Percentiles rank a stretch among this genome's conserved stretches.
These are phyloP conservation scores for Orientallactaga sibirica DNA, from an alignment of 2,797 vertebrate genomes.

Conservation along the genomic window DNA sequence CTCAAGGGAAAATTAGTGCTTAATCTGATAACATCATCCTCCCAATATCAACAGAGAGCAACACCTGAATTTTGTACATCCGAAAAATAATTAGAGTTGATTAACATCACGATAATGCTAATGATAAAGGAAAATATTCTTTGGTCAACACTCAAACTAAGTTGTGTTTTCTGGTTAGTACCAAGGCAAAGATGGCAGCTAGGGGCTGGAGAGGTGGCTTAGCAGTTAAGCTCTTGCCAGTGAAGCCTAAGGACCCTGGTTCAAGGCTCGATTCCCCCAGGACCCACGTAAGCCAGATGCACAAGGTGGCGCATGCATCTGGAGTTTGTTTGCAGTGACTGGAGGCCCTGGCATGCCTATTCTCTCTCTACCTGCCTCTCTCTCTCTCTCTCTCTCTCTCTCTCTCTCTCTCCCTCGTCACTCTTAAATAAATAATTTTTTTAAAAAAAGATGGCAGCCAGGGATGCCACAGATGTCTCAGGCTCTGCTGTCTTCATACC, in stretches of 20 bases:
- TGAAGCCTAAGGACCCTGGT: no score
- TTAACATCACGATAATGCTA: not conserved
- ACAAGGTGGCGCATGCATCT: no score
- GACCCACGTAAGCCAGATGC: no score
- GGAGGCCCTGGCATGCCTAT: no score
- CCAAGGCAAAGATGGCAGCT: slow-evolving; percentile 35
- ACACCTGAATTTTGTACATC: not conserved
- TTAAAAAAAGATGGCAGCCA: slow-evolving; percentile 8
- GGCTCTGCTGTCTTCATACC: not conserved
- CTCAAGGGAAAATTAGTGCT: not conserved
- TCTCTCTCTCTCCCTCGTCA: no score
- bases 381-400: no score
- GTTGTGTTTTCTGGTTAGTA: not conserved
- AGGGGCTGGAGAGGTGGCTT: not conserved
- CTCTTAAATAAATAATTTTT: no score
- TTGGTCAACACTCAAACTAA: not conserved
- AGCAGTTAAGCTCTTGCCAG: no score
- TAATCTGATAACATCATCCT: slow-evolving; percentile 2
- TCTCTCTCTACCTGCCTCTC: no score
- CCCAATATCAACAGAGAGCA: not conserved
- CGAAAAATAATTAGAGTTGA: slow-evolving; percentile 31
- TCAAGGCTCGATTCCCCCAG: no score
- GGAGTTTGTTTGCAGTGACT: no score
- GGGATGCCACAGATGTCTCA: not conserved
- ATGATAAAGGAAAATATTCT: slow-evolving; percentile 4